A percentile compares a stretch with the other conserved stretches of the same genome.
These are phyloP conservation scores for Micromussa lordhowensis DNA, from an alignment of 92 coral and sea anemone species.

Conservation along the genomic window DNA sequence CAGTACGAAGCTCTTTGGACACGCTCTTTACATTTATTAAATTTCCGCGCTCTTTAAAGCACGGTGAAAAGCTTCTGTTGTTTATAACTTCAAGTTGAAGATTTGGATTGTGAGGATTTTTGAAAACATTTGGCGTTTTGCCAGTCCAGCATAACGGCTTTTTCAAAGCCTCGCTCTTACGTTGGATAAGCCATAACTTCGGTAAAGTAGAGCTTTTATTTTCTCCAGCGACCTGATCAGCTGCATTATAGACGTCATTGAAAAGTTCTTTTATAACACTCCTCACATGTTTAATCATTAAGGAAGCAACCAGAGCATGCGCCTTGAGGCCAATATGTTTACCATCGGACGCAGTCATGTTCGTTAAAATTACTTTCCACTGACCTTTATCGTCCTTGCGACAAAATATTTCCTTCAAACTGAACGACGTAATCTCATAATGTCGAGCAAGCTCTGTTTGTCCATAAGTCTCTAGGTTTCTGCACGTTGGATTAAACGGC, in stretches of 20 bases:
- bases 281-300: conserved; percentile 48
- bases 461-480: conserved; percentile 66
- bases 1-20: conserved; percentile 4
- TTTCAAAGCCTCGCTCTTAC: conserved; percentile 15
- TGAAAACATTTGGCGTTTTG: conserved; percentile 55
- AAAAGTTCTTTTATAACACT: conserved; percentile 8
- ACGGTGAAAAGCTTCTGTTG: conserved; percentile 25
- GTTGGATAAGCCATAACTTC: not conserved
- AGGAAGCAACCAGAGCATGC: conserved; percentile 62
- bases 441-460: conserved; percentile 50
- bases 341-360: conserved; percentile 54
- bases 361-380: conserved; percentile 18
- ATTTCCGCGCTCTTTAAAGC: not conserved
- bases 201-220: not conserved
- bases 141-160: conserved; percentile 76
- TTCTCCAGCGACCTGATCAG: no score
- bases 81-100: conserved; percentile 34
- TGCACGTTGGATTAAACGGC: conserved; percentile 44
- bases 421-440: conserved; percentile 67
- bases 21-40: not conserved
- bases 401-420: conserved; percentile 64
- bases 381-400: conserved; percentile 16
- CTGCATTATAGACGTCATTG: not conserved
- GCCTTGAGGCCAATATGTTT: conserved; percentile 62
- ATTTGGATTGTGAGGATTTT: conserved; percentile 25